Percentiles rank a stretch among this genome's conserved stretches.
phyloP scores from a whole-genome alignment of 2,113 vertebrate genomes.

The Pomatorhinus ruficollis region DNA sequence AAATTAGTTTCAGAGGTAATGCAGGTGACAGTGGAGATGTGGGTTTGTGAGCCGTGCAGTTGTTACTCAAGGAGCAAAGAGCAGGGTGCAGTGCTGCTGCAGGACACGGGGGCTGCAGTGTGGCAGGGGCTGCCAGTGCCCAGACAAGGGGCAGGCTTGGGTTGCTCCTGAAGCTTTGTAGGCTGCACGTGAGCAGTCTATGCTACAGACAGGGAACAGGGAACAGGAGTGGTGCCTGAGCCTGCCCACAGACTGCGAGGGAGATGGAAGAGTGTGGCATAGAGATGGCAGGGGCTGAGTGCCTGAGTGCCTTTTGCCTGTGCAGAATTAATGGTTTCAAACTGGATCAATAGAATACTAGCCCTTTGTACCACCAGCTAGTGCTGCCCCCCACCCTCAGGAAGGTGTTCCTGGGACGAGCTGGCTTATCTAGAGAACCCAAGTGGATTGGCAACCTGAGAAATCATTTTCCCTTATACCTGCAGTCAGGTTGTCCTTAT shows the following conservation, averaged over 20 bases:
- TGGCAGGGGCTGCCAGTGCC: not conserved
- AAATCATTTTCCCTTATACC: not conserved
- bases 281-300: not conserved
- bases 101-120: not conserved
- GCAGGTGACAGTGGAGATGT: not conserved
- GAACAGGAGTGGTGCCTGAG: not conserved
- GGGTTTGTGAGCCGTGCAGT: not conserved
- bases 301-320: not conserved
- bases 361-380: not conserved
- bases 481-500: not conserved
- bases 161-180: not conserved
- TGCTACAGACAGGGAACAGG: not conserved
- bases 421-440: not conserved
- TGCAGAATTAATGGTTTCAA: not conserved
- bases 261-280: rapidly evolving
- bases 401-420: not conserved
- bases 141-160: not conserved
- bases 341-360: not conserved
- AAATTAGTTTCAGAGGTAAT: not conserved
- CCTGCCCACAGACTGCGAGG: not conserved
- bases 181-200: rapidly evolving
- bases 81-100: not conserved
- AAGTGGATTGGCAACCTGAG: not conserved
- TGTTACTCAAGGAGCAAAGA: not conserved
- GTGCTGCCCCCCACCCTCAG: not conserved